These are phyloP conservation scores for Drusus annulatus DNA, from an alignment of 1,140 invertebrate genomes.

Conservation along the genomic window DNA sequence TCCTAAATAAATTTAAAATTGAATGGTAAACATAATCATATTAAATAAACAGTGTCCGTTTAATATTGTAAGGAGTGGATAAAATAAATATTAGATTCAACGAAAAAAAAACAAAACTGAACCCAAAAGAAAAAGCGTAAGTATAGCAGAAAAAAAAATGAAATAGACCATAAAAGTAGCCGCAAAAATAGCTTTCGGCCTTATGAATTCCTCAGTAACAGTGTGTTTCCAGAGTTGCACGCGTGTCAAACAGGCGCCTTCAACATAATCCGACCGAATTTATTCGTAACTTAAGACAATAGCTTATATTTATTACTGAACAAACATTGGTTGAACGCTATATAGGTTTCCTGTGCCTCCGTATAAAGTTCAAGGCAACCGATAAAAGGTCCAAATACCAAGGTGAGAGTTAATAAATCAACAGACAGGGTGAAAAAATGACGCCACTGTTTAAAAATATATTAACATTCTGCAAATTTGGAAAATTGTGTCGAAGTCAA, in stretches of 20 bases:
- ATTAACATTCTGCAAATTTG: neutral
- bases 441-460: neutral
- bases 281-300: slow-evolving; percentile 15
- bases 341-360: no score
- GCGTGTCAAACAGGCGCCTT: slow-evolving; percentile 21
- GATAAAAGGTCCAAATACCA: neutral
- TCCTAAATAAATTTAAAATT: no score
- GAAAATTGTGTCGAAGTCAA: no score
- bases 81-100: no score
- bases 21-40: no score
- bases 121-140: no score
- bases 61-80: no score
- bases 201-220: slow-evolving; percentile 5
- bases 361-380: neutral
- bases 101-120: no score
- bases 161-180: neutral
- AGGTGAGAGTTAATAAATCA: neutral
- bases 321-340: neutral
- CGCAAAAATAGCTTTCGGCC: neutral
- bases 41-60: no score
- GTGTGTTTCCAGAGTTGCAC: neutral
- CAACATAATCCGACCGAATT: neutral
- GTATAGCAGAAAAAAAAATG: neutral
- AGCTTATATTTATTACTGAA: neutral
- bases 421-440: neutral